Conservation (phyloP, 2,888 invertebrate genomes). For the Lordiphosa andalusiaca region DNA sequence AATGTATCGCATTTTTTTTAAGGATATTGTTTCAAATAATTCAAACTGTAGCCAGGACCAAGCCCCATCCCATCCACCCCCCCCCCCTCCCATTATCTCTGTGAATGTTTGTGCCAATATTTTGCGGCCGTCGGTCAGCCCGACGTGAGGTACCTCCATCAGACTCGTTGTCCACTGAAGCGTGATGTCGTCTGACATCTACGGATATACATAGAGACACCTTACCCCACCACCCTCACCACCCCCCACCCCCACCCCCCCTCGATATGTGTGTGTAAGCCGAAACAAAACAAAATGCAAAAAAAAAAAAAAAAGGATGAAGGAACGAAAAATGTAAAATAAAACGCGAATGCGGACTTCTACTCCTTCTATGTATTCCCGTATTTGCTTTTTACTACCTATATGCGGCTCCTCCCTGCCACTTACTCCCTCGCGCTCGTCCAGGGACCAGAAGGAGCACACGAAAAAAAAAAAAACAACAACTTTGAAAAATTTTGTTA, state of each 20-base stretch:
- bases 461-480: constrained; percentile 2
- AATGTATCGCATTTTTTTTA: constrained; percentile 69
- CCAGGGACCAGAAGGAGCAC: constrained; percentile 9
- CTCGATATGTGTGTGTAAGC: constrained; percentile 1
- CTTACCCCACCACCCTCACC: too few relatives aligned
- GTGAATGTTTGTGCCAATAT: constrained; percentile 67
- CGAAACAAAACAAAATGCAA: constrained; percentile 7
- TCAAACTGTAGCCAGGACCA: constrained; percentile 50
- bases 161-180: constrained; percentile 63
- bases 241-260: constrained; percentile 1
- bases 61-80: constrained; percentile 1
- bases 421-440: constrained; percentile 9
- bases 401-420: constrained; percentile 31
- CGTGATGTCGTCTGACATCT: constrained; percentile 76
- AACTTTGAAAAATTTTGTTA: constrained; percentile 43
- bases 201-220: constrained; percentile 65
- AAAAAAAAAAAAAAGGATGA: too few relatives aligned
- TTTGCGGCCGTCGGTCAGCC: constrained; percentile 55
- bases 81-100: not conserved
- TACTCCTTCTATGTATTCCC: constrained; percentile 35
- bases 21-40: constrained; percentile 76
- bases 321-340: constrained; percentile 10
- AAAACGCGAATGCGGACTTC: constrained; percentile 66
- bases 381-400: constrained; percentile 30
- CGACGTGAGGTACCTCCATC: constrained; percentile 59